Percentiles rank a stretch among this genome's conserved stretches.
Conservation (phyloP, 2,113 vertebrate genomes). For the Tychaedon coryphoeus region DNA sequence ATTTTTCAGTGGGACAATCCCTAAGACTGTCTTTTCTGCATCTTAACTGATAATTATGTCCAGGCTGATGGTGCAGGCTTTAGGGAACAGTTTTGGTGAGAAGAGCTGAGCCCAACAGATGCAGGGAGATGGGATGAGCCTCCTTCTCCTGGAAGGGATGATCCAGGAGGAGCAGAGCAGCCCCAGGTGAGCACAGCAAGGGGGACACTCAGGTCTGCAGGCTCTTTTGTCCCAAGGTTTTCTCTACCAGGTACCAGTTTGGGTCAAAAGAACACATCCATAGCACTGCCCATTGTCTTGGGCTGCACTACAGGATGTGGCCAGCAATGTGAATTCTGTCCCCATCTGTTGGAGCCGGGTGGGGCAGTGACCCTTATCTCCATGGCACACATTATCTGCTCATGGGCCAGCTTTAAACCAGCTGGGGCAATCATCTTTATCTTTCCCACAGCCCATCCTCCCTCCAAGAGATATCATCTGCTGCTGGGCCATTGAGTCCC, state of each 20-base stretch:
- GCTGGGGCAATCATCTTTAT: no score
- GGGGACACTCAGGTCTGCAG: neutral
- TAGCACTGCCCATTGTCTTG: no score
- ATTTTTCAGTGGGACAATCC: neutral
- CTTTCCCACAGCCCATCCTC: no score
- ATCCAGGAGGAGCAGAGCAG: neutral
- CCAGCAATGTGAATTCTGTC: no score
- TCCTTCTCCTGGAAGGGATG: neutral
- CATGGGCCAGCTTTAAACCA: no score
- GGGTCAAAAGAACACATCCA: accelerated
- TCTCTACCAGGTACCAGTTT: no score
- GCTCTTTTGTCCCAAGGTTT: neutral
- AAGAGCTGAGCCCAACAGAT: neutral
- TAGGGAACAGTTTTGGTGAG: neutral
- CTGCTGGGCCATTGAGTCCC: no score
- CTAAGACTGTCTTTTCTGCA: neutral
- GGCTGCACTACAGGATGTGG: no score
- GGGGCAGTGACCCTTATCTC: no score
- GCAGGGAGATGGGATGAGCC: neutral
- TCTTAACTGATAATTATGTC: neutral
- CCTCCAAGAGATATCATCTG: no score
- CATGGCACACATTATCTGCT: no score
- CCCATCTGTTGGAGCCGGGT: no score
- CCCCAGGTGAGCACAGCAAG: neutral
- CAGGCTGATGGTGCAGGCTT: neutral